Percentiles rank a stretch among this genome's conserved stretches.
phyloP scores from a whole-genome alignment of 1,140 invertebrate species.

The Adoxophyes honmai region DNA sequence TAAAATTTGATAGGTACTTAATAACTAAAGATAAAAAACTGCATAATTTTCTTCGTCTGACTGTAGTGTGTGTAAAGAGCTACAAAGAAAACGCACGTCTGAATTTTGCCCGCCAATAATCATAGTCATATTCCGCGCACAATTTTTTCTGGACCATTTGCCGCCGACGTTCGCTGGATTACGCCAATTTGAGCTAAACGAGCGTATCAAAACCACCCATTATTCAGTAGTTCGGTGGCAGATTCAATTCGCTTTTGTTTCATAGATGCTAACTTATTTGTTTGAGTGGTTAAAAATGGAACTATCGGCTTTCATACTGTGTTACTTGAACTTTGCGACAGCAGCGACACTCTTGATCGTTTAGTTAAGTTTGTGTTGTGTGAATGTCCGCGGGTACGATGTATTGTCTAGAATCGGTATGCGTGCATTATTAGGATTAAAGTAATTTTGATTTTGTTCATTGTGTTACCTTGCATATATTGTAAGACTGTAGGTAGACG shows the following conservation, averaged over 20 bases:
- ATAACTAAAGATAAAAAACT: too few relatives aligned
- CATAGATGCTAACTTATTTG: neutral
- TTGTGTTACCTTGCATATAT: neutral
- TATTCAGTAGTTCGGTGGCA: slow-evolving; percentile 12
- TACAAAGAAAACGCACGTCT: too few relatives aligned
- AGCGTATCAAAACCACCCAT: slow-evolving; percentile 2
- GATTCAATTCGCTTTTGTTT: slow-evolving; percentile 15
- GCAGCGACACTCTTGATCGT: neutral
- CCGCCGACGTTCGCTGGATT: neutral
- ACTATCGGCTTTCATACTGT: neutral
- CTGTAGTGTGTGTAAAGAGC: too few relatives aligned
- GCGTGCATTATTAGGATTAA: neutral
- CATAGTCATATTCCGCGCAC: neutral
- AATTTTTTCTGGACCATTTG: slow-evolving; percentile 9
- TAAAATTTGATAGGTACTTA: too few relatives aligned
- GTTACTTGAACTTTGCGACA: neutral
- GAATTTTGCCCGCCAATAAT: neutral
- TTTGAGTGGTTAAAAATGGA: neutral
- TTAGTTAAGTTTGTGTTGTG: neutral
- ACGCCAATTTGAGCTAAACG: slow-evolving; percentile 12
- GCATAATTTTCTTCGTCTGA: too few relatives aligned
- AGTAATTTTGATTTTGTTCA: slow-evolving; percentile 3
- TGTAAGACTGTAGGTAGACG: too few relatives aligned
- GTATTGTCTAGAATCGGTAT: neutral
- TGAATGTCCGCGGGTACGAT: neutral